A percentile compares a stretch with the other conserved stretches of the same genome.
These are phyloP conservation scores for Centropristis striata DNA, from an alignment of 2,113 vertebrate species.

Conservation along the genomic window DNA sequence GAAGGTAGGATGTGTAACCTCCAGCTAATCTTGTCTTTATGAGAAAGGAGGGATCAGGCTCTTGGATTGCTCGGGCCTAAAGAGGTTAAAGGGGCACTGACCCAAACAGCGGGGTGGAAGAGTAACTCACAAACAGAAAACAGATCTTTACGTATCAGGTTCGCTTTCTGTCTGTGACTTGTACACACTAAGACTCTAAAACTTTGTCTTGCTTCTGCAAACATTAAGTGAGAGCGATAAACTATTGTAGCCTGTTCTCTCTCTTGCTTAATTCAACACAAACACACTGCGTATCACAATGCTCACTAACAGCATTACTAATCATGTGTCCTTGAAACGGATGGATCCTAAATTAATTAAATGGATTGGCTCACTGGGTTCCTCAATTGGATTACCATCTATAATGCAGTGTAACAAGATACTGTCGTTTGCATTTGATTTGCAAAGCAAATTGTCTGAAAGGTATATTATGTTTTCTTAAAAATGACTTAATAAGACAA, in stretches of 20 bases:
- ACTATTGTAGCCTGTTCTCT: not conserved
- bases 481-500: too few species aligned
- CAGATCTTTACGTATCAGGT: not conserved
- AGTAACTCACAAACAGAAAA: not conserved
- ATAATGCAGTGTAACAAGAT: conserved; percentile 65
- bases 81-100: conserved; percentile 61
- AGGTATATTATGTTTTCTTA: not conserved
- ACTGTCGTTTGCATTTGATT: conserved; percentile 34
- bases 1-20: conserved; percentile 84
- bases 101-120: conserved; percentile 27
- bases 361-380: conserved; percentile 66
- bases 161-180: not conserved
- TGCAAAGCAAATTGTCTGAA: conserved; percentile 10
- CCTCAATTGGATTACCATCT: conserved; percentile 71
- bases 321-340: conserved; percentile 72
- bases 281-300: conserved; percentile 10
- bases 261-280: not conserved
- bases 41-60: conserved; percentile 78
- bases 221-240: not conserved
- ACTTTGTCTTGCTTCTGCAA: not conserved
- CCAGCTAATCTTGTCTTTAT: conserved; percentile 83
- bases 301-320: conserved; percentile 69
- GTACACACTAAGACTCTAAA: not conserved
- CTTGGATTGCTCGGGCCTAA: conserved; percentile 58
- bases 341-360: conserved; percentile 73